Evolutionary conservation across 2,113 vertebrate genomes (phyloP), one percentile per base, ranked within the genome.

Genomic region (Ammodytes marinus): DNA sequence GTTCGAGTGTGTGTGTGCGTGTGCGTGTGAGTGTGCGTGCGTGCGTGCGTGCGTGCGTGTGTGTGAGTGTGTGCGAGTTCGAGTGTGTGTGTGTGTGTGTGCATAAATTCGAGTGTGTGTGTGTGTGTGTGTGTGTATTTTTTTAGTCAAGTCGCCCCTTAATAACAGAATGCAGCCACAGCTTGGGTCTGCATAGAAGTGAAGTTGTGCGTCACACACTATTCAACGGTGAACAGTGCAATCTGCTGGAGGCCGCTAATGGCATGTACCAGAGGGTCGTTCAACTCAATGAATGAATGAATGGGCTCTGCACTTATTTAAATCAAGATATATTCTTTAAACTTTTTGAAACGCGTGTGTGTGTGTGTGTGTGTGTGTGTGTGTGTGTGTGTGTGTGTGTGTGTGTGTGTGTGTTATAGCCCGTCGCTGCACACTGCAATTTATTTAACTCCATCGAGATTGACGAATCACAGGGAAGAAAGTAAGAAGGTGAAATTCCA

Each of bases 371-470:
- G n/a, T n/a, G n/a, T n/a, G n/a, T n/a, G n/a, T n/a, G n/a, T n/a
- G n/a, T n/a, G n/a, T n/a, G n/a, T n/a, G n/a, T n/a, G n/a, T n/a
- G n/a, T n/a, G n/a, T n/a, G n/a, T n/a, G n/a, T n/a, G n/a, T n/a
- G n/a, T n/a, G n/a, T n/a, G n/a, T n/a, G n/a, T n/a, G n/a, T n/a
- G n/a, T n/a, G n/a, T n/a, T n/a, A n/a, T n/a, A n/a, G n/a, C n/a
- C n/a, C 80, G 77, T 78, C 4, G 58, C 79, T 77, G 87, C 1
- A 67, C 57, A 42, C 78, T 54, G 58, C 84, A 77, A 77, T 90
- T 79, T 78, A 73, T 79, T 74, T 65, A 70, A 67, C 71, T 86
- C 67, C 42, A 61, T 85, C 58, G 63, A 68, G 61, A 52, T 70
- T 0, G 17, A 83, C 85, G 83, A 86, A 79, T 86, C 81, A 79